Percentiles rank a stretch among this genome's conserved stretches.
Conservation (phyloP, 2,113 vertebrate genomes). For the Phalacrocorax brasilianus region DNA sequence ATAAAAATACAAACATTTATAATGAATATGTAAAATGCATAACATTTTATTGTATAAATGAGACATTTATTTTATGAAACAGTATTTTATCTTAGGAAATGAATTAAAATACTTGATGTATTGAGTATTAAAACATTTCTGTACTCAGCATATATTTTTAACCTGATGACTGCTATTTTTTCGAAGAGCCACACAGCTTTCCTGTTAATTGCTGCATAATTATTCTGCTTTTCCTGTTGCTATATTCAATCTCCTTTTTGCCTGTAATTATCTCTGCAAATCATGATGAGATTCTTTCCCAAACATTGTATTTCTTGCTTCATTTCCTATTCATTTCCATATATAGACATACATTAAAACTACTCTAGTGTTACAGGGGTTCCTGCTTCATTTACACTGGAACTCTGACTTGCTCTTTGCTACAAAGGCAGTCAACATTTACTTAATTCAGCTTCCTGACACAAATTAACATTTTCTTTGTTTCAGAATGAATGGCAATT, state of each 20-base stretch:
- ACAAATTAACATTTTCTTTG: slow-evolving; percentile 45
- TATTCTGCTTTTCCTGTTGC: slow-evolving; percentile 61
- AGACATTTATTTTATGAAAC: slow-evolving; percentile 9
- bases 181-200: slow-evolving; percentile 47
- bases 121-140: slow-evolving; percentile 54
- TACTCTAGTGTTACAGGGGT: not conserved
- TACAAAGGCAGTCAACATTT: slow-evolving; percentile 42
- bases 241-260: slow-evolving; percentile 47
- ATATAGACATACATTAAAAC: not conserved
- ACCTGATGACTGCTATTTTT: slow-evolving; percentile 17
- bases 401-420: slow-evolving; percentile 52
- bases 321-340: slow-evolving; percentile 42
- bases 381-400: slow-evolving; percentile 22
- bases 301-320: slow-evolving; percentile 32
- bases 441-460: slow-evolving; percentile 54
- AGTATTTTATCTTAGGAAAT: slow-evolving; percentile 33
- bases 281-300: slow-evolving; percentile 19
- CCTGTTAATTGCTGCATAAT: slow-evolving; percentile 67
- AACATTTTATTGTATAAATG: not conserved
- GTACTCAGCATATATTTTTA: slow-evolving; percentile 67
- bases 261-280: slow-evolving; percentile 66
- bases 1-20: slow-evolving; percentile 1
- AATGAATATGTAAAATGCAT: not conserved
- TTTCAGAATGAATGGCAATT: slow-evolving; percentile 9
- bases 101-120: slow-evolving; percentile 40